Percentiles rank a stretch among this genome's conserved stretches.
These are phyloP conservation scores for Pampusana beccarii DNA, from an alignment of 2,113 vertebrate genomes.

Conservation along the genomic window DNA sequence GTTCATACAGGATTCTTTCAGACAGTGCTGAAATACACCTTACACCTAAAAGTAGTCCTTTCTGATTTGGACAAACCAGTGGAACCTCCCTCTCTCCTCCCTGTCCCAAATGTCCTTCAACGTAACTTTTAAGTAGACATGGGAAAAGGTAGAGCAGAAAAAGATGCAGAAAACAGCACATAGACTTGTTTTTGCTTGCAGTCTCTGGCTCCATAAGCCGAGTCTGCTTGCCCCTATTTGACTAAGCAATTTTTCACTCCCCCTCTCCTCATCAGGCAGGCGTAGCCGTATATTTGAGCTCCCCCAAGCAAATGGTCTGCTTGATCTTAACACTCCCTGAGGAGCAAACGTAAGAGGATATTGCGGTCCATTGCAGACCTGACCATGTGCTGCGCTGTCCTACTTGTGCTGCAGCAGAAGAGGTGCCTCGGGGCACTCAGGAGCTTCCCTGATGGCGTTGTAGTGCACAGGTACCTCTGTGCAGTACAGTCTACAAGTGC, in stretches of 20 bases:
- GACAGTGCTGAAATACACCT: background rate
- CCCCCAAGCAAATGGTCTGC: background rate
- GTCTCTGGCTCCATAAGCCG: background rate
- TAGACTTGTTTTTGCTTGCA: background rate
- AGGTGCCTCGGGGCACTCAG: background rate
- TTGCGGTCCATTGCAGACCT: background rate
- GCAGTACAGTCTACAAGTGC: rapidly evolving
- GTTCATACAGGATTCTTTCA: background rate
- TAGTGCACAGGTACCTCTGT: background rate
- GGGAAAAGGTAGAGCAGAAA: background rate
- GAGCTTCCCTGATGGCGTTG: background rate
- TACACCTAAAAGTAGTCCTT: background rate
- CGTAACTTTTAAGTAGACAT: background rate
- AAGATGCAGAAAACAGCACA: rapidly evolving
- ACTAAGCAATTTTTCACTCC: background rate
- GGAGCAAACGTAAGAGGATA: background rate
- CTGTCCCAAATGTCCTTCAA: background rate
- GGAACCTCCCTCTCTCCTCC: background rate
- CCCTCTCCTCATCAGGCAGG: background rate
- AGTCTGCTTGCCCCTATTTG: background rate
- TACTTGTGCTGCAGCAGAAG: background rate
- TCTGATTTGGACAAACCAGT: background rate
- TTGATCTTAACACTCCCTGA: background rate
- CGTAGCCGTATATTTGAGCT: background rate
- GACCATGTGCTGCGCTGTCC: rapidly evolving